These are phyloP conservation scores for Bathynomus jamesi DNA, from an alignment of 1,140 invertebrate species.

Conservation along the genomic window DNA sequence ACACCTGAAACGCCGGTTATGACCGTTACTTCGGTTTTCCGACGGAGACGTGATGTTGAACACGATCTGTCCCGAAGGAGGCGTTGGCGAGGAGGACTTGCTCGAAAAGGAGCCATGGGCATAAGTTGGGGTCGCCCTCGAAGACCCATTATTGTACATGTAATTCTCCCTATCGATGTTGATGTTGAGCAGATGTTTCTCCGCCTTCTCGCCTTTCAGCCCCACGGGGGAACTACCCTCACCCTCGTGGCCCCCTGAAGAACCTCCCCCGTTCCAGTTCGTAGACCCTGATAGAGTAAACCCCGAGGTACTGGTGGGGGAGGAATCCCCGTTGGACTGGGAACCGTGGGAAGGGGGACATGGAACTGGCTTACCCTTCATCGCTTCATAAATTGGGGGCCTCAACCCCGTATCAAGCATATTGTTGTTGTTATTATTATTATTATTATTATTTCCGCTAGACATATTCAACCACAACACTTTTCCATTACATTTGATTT, in stretches of 20 bases:
- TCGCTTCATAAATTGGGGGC: constrained; percentile 22
- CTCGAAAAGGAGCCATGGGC: background rate
- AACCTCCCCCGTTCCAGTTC: constrained; percentile 6
- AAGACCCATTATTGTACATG: constrained; percentile 46
- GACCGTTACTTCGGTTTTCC: background rate
- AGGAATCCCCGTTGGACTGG: constrained; percentile 19
- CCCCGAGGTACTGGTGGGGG: no score
- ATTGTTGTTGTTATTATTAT: constrained; percentile 11
- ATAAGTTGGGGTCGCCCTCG: background rate
- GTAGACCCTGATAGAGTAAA: constrained; percentile 9
- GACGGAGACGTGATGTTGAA: background rate
- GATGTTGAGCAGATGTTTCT: constrained; percentile 36
- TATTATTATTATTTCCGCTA: constrained; percentile 13
- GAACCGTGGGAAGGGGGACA: constrained; percentile 10
- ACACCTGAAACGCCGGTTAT: background rate
- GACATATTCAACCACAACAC: constrained; percentile 24
- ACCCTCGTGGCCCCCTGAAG: constrained; percentile 14
- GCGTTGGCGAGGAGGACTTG: background rate
- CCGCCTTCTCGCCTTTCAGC: constrained; percentile 18
- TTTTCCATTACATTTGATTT: constrained; percentile 22
- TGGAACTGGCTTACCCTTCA: constrained; percentile 24
- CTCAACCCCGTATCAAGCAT: constrained; percentile 23
- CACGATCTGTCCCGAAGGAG: background rate
- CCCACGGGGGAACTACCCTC: constrained; percentile 18
- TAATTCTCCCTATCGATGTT: constrained; percentile 56